Evolutionary conservation across 2,113 vertebrate genomes (phyloP).

Genomic region (Psilopsiagon aymara): DNA sequence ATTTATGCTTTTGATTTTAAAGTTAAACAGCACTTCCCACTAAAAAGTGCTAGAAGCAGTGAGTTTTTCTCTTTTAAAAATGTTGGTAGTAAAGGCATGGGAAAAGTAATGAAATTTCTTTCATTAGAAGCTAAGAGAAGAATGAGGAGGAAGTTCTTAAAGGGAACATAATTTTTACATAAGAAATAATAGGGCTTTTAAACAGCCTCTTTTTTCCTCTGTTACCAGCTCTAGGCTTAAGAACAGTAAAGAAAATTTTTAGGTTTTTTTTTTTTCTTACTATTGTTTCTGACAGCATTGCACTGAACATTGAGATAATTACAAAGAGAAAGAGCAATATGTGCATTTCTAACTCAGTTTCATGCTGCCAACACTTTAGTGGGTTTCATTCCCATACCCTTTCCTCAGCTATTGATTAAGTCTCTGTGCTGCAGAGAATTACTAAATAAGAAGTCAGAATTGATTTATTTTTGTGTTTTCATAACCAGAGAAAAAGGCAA

Average conservation of each 20-base stretch:
- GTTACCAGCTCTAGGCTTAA: neutral
- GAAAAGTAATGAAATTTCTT: neutral
- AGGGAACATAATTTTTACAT: neutral
- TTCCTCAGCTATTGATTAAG: neutral
- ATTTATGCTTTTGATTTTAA: slow-evolving; percentile 12
- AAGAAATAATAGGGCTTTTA: neutral
- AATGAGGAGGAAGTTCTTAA: neutral
- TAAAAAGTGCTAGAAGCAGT: neutral
- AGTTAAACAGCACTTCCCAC: neutral
- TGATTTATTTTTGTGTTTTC: neutral
- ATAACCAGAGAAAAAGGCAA: neutral
- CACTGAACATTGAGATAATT: neutral
- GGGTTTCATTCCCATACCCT: neutral
- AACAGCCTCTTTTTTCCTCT: neutral
- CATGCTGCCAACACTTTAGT: neutral
- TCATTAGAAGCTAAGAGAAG: neutral
- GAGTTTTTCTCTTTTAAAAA: neutral
- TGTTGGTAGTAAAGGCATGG: neutral
- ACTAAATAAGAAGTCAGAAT: neutral
- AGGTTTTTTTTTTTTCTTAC: neutral
- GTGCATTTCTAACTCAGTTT: neutral
- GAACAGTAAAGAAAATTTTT: neutral
- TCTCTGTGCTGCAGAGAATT: neutral
- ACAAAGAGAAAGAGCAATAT: neutral
- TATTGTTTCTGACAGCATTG: neutral